Percentiles rank a stretch among this genome's conserved stretches.
Evolutionary conservation across 1,140 invertebrate species (phyloP).

Genomic region (Pogonomyrmex barbatus): DNA sequence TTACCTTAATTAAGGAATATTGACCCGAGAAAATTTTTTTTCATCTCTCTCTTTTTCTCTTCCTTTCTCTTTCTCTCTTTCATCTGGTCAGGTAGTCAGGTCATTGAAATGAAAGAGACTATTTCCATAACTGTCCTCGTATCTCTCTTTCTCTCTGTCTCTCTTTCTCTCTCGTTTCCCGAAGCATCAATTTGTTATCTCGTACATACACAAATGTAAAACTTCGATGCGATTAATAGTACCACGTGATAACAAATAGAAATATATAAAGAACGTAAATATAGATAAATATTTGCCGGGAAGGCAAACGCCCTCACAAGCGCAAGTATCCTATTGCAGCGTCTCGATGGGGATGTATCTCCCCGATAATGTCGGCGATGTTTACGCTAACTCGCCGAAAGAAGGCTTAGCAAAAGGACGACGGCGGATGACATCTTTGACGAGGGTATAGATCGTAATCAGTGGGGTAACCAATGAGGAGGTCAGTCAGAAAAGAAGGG

Average conservation of each 20-base stretch:
- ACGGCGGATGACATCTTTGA: constrained; percentile 70
- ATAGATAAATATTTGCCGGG: constrained; percentile 23
- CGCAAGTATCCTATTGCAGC: not conserved
- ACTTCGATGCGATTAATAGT: constrained; percentile 11
- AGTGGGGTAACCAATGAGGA: constrained; percentile 38
- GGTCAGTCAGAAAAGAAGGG: not conserved
- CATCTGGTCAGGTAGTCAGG: constrained; percentile 23
- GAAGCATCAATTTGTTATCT: constrained; percentile 34
- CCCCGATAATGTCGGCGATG: constrained; percentile 61
- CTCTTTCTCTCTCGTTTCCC: not conserved
- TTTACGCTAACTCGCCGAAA: constrained; percentile 45
- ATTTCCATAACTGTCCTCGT: constrained; percentile 10
- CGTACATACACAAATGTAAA: not conserved
- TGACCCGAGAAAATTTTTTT: not conserved
- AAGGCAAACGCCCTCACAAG: constrained; percentile 10
- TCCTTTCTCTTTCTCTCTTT: not conserved
- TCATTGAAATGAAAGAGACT: constrained; percentile 42
- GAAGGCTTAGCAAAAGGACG: constrained; percentile 51
- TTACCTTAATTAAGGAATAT: constrained; percentile 57
- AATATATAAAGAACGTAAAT: not conserved
- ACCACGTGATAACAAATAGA: not conserved
- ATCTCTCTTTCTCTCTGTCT: constrained; percentile 3
- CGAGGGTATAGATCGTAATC: constrained; percentile 77
- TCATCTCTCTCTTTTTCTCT: not conserved
- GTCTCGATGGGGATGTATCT: constrained; percentile 7